These are phyloP conservation scores for Prionace glauca DNA, from an alignment of 2,797 vertebrate species.

Conservation along the genomic window DNA sequence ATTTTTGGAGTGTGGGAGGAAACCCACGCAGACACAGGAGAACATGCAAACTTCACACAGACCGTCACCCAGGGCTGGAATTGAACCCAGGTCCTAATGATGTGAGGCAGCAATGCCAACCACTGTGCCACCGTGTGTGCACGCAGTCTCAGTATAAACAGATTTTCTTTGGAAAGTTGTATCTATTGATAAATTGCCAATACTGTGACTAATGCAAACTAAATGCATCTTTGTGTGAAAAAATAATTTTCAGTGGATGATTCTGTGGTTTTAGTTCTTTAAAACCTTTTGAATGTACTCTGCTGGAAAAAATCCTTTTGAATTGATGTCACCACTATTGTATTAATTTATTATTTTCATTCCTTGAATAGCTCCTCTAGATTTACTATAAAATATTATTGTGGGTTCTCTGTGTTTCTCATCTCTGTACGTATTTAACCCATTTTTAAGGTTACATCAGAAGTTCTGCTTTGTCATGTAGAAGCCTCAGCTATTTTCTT, in stretches of 20 bases:
- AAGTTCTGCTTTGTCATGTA: not conserved
- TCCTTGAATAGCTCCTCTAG: not conserved
- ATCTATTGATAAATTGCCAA: not conserved
- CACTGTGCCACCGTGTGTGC: not conserved
- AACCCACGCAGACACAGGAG: no score
- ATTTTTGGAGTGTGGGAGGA: no score
- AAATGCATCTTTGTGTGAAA: not conserved
- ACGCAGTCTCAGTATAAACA: not conserved
- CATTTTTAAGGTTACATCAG: not conserved
- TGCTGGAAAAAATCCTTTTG: not conserved
- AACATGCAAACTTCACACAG: no score
- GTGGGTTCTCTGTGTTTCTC: not conserved
- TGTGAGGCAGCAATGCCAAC: no score
- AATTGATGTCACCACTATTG: not conserved
- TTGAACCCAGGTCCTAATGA: no score
- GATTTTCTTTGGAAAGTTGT: not conserved
- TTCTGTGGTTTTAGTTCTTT: not conserved
- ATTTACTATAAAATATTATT: not conserved
- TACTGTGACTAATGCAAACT: not conserved
- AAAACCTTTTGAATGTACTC: not conserved
- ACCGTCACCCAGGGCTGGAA: no score
- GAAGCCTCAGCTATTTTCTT: not conserved
- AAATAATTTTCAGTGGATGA: not conserved
- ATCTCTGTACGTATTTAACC: not conserved
- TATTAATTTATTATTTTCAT: not conserved